Evolutionary conservation across 2,797 vertebrate species (phyloP).

Genomic region (Gallinago nigripennis): DNA sequence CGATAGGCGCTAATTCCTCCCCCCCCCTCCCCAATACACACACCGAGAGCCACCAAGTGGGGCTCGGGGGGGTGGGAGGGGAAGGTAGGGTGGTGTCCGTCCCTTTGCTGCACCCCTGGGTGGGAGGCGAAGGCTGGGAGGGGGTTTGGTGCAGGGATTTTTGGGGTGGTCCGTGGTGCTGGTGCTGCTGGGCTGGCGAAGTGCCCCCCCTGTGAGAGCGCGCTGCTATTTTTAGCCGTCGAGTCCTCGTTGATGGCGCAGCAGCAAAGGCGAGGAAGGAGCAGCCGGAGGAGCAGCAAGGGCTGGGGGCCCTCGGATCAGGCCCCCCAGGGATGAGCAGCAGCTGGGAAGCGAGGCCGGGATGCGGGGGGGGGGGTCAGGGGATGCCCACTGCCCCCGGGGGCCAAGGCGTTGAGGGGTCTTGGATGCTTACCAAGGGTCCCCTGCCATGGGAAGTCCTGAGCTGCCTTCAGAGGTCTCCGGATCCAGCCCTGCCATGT

Average conservation of each 20-base stretch:
- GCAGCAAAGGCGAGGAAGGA: constrained; percentile 36
- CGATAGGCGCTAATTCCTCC: constrained; percentile 62
- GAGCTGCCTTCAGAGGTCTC: neutral
- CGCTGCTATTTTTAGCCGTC: constrained; percentile 37
- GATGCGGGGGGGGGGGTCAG: fast-evolving
- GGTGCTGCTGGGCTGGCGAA: neutral
- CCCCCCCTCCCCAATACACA: neutral
- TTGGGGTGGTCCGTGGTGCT: neutral
- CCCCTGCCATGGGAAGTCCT: neutral
- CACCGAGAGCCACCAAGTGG: neutral
- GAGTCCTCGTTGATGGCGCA: constrained; percentile 65
- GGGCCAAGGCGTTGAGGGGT: fast-evolving
- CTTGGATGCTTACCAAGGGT: neutral
- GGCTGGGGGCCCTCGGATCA: neutral
- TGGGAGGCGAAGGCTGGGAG: neutral
- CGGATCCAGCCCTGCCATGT: fast-evolving
- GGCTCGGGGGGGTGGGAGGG: neutral
- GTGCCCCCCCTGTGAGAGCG: neutral
- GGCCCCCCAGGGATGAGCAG: constrained; percentile 11
- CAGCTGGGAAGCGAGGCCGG: constrained; percentile 34
- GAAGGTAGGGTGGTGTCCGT: too few relatives aligned
- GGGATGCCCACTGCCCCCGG: neutral
- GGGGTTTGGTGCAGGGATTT: neutral
- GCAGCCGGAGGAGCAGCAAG: constrained; percentile 24
- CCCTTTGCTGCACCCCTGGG: neutral